Conservation (phyloP, 2,797 vertebrate genomes). For the Cirrhinus mrigala region DNA sequence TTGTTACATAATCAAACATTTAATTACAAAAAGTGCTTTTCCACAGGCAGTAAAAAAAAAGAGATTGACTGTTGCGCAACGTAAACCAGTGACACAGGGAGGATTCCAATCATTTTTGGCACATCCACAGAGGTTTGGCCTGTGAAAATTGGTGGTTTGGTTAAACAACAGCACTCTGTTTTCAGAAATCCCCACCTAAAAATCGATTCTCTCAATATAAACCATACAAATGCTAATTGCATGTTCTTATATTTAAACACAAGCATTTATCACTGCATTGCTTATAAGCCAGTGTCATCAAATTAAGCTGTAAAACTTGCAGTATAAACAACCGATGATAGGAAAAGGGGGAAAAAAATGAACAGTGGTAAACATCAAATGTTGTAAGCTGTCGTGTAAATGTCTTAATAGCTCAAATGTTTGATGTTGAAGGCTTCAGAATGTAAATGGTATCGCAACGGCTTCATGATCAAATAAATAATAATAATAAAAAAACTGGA, state of each 20-base stretch:
- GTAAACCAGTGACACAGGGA: background rate
- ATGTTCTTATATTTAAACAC: background rate
- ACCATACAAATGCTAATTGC: background rate
- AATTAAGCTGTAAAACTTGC: background rate
- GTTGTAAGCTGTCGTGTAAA: background rate
- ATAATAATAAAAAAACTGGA: background rate
- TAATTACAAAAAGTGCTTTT: background rate
- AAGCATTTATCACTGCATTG: background rate
- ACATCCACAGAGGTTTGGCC: constrained; percentile 15
- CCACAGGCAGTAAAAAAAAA: background rate
- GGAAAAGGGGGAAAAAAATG: background rate
- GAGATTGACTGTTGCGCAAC: background rate
- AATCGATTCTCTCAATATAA: background rate
- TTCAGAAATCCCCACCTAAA: background rate
- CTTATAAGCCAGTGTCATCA: background rate
- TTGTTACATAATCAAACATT: background rate
- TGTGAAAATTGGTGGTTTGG: constrained; percentile 7
- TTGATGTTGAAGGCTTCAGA: background rate
- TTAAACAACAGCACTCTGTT: background rate
- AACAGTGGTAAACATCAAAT: background rate
- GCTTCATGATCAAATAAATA: background rate
- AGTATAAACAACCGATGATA: background rate
- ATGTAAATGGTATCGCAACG: background rate
- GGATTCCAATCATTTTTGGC: constrained; percentile 5
- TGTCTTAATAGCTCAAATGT: background rate